phyloP scores from a whole-genome alignment of 2,797 vertebrate species.

The Tamandua tetradactyla region DNA sequence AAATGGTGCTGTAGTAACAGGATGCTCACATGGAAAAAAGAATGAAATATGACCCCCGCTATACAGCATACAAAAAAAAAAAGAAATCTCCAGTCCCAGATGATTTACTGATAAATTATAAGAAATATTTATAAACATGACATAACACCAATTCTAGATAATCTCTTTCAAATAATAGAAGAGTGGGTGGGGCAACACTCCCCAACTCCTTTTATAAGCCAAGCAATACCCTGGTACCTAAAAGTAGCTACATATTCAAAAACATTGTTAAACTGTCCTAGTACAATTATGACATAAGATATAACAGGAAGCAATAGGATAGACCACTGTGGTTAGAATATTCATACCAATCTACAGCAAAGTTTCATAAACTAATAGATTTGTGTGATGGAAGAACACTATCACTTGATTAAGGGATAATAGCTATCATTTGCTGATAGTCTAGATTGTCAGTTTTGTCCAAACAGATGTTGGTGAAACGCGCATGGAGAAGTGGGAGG shows the following conservation, averaged over 20 bases:
- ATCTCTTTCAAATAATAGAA: neutral
- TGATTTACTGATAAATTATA: neutral
- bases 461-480: neutral
- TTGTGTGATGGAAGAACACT: neutral
- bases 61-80: no score
- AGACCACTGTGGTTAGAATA: neutral
- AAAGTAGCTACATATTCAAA: neutral
- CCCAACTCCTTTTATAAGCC: neutral
- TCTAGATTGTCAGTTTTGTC: neutral
- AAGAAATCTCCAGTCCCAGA: neutral
- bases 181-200: neutral
- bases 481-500: rapidly evolving
- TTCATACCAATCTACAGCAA: neutral
- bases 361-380: neutral
- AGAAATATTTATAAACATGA: neutral
- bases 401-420: neutral
- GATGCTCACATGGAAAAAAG: no score
- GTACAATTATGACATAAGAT: neutral
- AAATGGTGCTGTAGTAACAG: no score
- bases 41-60: no score
- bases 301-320: neutral
- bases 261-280: neutral
- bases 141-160: neutral
- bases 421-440: neutral
- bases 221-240: neutral